Base-by-base conservation (phyloP, 2,888 invertebrate species). In the Serrognathus titanus region DNA sequence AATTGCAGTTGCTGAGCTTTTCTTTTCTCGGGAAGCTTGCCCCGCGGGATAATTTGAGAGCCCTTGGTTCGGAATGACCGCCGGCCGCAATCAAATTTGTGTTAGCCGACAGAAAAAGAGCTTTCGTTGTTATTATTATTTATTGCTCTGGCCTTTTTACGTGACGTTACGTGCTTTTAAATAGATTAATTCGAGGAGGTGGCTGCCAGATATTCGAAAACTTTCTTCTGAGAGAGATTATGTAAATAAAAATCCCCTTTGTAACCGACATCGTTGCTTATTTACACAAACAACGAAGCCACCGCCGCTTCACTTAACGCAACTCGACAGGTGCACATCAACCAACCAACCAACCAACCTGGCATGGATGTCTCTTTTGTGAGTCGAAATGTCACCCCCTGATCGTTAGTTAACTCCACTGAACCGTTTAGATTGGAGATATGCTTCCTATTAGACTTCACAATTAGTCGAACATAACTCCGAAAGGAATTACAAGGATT, bases 371-470 rank as follows among this genome's bases (percentile, higher is more conserved):
- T 31, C 24, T 31, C 24, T 31, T 31, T 31, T 53, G 46, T 53
- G 31, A 46, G 47, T 47, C 40, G 39, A 12, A 53, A 47, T 53
- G 53, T 47, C 46, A 47, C 38, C 9, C 47, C 40, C 24, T 53
- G 31, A 20, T 5, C 24, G 31, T 11, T 13, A 16, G 39, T 11
- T 39, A 39, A 47, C 53, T 47, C 40, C 53, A 10, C 35, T 47
- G 53, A 50, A 50, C 50, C 50, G 39, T 31, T 46, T 52, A 47
- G 47, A 53, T 53, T 12, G 55, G 48, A 50, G 67, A 67, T 69
- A 66, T 68, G 66, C 66, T 66, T 65, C 65, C 63, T 62, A 70
- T 69, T 69, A 67, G 67, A 69, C 68, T 71, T 66, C 66, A 69
- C 69, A 70, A 70, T 71, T 68, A 68, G 69, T 65, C 62, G 59